Percentiles rank a stretch among this genome's conserved stretches.
These are phyloP conservation scores for Barnardius zonarius DNA, from an alignment of 2,113 vertebrate genomes.

Conservation along the genomic window DNA sequence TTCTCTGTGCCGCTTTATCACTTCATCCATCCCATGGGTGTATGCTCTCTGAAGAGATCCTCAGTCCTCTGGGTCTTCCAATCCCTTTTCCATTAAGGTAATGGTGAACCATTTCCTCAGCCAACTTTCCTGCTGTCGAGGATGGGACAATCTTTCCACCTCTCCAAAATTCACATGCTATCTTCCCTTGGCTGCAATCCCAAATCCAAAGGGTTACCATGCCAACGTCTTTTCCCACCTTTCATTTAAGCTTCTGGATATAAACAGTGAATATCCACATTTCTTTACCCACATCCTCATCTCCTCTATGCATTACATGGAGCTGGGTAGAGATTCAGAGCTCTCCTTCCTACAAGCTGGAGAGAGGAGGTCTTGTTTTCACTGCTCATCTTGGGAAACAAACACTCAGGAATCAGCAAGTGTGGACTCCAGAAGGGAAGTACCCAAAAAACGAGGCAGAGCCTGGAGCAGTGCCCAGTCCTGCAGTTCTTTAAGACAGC, in stretches of 20 bases:
- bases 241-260: not conserved
- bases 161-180: not conserved
- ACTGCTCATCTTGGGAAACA: not conserved
- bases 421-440: not conserved
- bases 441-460: not conserved
- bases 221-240: not conserved
- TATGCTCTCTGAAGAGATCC: not conserved
- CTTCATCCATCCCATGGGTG: not conserved
- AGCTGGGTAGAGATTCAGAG: not conserved
- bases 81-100: not conserved
- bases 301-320: fast-evolving
- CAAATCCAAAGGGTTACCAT: not conserved
- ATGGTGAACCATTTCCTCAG: not conserved
- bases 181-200: not conserved
- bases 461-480: not conserved
- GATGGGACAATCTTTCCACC: not conserved
- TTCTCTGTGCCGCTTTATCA: not conserved
- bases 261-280: not conserved
- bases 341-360: not conserved
- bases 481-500: not conserved
- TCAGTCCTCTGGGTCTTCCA: not conserved
- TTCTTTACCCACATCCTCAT: not conserved
- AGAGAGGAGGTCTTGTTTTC: not conserved
- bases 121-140: not conserved
- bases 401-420: not conserved